Evolutionary conservation across 2,797 vertebrate species (phyloP).

Genomic region (Crocodylus rhombifer): DNA sequence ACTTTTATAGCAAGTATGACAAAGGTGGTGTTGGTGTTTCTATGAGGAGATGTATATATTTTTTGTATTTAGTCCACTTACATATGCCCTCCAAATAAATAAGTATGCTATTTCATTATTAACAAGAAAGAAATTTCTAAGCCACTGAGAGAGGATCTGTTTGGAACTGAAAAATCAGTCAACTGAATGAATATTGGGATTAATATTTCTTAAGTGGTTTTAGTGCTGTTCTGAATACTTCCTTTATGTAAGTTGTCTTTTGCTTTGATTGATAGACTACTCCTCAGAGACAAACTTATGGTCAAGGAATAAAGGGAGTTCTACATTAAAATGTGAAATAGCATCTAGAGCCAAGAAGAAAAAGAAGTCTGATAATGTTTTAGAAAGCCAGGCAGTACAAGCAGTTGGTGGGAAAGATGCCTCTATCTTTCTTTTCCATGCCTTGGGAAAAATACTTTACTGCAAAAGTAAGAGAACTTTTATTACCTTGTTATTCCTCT

Average conservation of each 20-base stretch:
- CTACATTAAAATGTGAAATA: conserved; percentile 67
- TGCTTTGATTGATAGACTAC: conserved; percentile 66
- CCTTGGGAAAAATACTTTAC: conserved; percentile 95
- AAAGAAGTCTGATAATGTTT: conserved; percentile 73
- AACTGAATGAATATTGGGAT: neutral
- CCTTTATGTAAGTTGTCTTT: neutral
- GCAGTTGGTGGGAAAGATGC: conserved; percentile 92
- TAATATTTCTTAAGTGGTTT: neutral
- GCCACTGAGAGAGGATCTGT: neutral
- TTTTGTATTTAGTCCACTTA: too few relatives aligned
- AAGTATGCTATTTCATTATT: neutral
- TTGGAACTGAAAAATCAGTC: neutral
- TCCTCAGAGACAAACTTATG: conserved; percentile 80
- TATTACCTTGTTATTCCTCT: neutral
- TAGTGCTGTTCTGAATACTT: neutral
- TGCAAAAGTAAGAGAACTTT: conserved; percentile 91
- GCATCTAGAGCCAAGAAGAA: conserved; percentile 77
- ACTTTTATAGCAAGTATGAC: too few relatives aligned
- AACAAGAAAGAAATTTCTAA: too few relatives aligned
- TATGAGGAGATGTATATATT: too few relatives aligned
- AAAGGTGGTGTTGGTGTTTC: too few relatives aligned
- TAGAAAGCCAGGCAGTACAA: conserved; percentile 80
- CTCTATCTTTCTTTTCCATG: conserved; percentile 95
- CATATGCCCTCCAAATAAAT: neutral
- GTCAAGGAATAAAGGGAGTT: conserved; percentile 80